A percentile compares a stretch with the other conserved stretches of the same genome.
Evolutionary conservation across 2,113 vertebrate genomes (phyloP).

Genomic region (Poicephalus meyeri): DNA sequence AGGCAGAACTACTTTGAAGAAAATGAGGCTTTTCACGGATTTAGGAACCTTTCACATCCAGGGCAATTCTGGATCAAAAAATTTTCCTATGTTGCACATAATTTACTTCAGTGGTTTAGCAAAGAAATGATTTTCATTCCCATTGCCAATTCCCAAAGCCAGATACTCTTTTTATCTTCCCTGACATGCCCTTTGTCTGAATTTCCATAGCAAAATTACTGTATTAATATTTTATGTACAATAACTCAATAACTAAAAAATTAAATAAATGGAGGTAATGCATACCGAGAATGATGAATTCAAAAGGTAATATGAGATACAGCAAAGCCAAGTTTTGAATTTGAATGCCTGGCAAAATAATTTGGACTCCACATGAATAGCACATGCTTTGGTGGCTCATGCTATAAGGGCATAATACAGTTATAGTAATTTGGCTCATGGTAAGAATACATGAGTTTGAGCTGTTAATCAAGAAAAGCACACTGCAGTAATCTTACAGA

Average conservation of each 20-base stretch:
- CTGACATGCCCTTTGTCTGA: background rate
- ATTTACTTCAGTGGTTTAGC: background rate
- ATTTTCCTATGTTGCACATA: background rate
- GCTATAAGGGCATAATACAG: background rate
- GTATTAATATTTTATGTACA: background rate
- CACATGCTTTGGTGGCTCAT: background rate
- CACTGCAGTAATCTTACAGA: background rate
- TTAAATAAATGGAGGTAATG: background rate
- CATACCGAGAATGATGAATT: background rate
- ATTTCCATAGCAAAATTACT: background rate
- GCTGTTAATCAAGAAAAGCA: background rate
- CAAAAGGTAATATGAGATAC: background rate
- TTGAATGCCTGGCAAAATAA: background rate
- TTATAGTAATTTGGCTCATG: background rate
- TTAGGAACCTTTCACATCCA: background rate
- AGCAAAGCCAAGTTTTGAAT: background rate
- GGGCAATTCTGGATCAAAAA: background rate
- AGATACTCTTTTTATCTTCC: background rate
- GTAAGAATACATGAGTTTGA: background rate
- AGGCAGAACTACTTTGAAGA: background rate
- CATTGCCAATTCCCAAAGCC: background rate
- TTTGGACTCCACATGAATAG: background rate
- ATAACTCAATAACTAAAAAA: background rate
- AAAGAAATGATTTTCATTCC: background rate
- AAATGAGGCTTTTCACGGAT: background rate